Conservation (phyloP, 2,888 invertebrate genomes). For the Platycheirus rosarum region DNA sequence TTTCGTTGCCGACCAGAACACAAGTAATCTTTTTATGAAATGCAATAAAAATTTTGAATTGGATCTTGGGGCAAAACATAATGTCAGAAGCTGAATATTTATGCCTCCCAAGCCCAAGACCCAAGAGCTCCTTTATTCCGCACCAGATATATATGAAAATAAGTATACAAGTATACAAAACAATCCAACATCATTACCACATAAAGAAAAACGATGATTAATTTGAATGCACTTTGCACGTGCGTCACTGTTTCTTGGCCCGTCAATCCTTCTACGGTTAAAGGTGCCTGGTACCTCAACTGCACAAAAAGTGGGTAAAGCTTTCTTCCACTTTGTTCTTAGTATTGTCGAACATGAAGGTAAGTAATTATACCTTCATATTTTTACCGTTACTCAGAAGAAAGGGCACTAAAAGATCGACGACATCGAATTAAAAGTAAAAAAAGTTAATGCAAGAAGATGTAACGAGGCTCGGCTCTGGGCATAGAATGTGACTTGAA, state of each 20-base stretch:
- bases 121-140: no score
- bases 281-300: neutral
- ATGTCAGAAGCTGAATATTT: no score
- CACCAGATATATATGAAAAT: no score
- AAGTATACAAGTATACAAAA: no score
- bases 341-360: constrained; percentile 41
- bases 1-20: no score
- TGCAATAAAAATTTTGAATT: no score
- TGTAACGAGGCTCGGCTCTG: constrained; percentile 19
- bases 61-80: no score
- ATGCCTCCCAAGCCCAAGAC: no score
- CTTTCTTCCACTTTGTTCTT: constrained; percentile 57
- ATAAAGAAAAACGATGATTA: constrained; percentile 56
- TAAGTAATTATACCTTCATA: constrained; percentile 60
- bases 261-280: constrained; percentile 62
- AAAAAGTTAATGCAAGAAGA: constrained; percentile 17
- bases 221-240: constrained; percentile 66
- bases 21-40: no score
- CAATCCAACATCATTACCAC: constrained; percentile 45
- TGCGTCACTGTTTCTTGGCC: constrained; percentile 51
- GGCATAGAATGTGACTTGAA: constrained; percentile 51
- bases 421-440: constrained; percentile 21
- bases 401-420: constrained; percentile 39
- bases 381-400: constrained; percentile 61
- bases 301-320: constrained; percentile 35